Conservation (phyloP, 2,888 invertebrate species). For the Ophion slaviceki region DNA sequence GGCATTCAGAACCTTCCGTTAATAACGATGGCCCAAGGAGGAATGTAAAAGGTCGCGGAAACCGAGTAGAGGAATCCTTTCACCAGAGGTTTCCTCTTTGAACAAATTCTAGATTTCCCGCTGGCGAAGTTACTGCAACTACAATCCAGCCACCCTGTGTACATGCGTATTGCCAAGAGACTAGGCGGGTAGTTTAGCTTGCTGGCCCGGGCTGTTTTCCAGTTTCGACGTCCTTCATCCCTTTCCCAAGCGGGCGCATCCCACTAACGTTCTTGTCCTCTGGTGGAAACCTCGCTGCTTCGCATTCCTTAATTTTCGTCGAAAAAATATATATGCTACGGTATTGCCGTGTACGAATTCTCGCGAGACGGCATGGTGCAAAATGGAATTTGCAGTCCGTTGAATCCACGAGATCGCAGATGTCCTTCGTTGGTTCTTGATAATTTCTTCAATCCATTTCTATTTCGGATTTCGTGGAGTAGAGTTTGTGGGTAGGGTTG, state of each 20-base stretch:
- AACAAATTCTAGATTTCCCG: background rate
- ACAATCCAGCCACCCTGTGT: background rate
- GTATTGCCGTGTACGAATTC: slow-evolving; percentile 8
- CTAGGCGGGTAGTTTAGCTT: slow-evolving; percentile 2
- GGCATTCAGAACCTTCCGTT: too few relatives aligned
- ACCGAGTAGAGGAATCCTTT: too few relatives aligned
- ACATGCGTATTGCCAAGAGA: slow-evolving; percentile 3
- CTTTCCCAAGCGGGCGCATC: background rate
- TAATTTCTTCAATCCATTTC: slow-evolving; percentile 12
- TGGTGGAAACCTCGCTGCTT: slow-evolving; percentile 52
- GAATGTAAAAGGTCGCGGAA: too few relatives aligned
- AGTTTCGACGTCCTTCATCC: slow-evolving; percentile 37
- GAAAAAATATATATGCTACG: slow-evolving; percentile 28
- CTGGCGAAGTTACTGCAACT: background rate
- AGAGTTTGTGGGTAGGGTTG: background rate
- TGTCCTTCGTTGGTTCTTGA: slow-evolving; percentile 37
- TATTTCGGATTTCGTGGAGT: background rate
- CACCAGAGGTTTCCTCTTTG: background rate
- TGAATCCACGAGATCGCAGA: slow-evolving; percentile 23
- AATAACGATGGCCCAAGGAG: too few relatives aligned
- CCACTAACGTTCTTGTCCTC: slow-evolving; percentile 23
- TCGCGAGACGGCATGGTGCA: slow-evolving; percentile 3
- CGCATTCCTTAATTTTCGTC: slow-evolving; percentile 54
- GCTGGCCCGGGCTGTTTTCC: slow-evolving; percentile 28
- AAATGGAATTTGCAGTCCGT: slow-evolving; percentile 39